A percentile compares a stretch with the other conserved stretches of the same genome.
These are phyloP conservation scores for Camponotus vicinus DNA, from an alignment of 1,140 invertebrate species.

Conservation along the genomic window DNA sequence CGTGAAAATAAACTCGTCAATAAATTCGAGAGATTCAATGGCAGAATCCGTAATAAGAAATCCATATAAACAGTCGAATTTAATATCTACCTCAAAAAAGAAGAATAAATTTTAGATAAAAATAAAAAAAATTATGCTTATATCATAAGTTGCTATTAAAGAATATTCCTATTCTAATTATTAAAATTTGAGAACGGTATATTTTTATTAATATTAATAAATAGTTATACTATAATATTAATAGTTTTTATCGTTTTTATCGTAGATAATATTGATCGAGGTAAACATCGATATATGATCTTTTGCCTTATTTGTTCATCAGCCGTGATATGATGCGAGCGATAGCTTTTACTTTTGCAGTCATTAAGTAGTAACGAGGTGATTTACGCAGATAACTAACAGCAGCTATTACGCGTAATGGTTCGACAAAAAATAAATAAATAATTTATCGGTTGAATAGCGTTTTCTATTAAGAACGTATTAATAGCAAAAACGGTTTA, in stretches of 20 bases:
- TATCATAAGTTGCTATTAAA: background rate
- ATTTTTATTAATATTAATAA: background rate
- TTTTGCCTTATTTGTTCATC: conserved; percentile 24
- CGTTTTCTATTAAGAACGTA: background rate
- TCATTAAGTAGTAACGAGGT: conserved; percentile 26
- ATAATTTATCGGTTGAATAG: background rate
- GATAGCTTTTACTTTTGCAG: conserved; percentile 51
- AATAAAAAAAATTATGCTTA: background rate
- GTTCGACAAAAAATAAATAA: conserved; percentile 7
- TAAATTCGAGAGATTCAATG: conserved; percentile 28
- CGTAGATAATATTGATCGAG: conserved; percentile 20
- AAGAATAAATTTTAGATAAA: background rate
- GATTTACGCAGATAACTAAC: conserved; percentile 30
- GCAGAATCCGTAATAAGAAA: background rate
- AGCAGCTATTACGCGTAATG: conserved; percentile 2
- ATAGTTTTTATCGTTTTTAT: background rate
- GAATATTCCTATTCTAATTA: background rate
- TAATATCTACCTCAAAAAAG: background rate
- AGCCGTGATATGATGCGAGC: conserved; percentile 45
- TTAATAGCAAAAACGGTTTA: conserved; percentile 1
- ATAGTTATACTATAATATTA: too few species aligned
- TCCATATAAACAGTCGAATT: background rate
- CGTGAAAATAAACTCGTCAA: background rate
- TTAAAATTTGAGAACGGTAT: background rate
- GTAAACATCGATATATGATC: conserved; percentile 6